Evolutionary conservation across 2,888 invertebrate genomes (phyloP).

Genomic region (Coelinius sp.): DNA sequence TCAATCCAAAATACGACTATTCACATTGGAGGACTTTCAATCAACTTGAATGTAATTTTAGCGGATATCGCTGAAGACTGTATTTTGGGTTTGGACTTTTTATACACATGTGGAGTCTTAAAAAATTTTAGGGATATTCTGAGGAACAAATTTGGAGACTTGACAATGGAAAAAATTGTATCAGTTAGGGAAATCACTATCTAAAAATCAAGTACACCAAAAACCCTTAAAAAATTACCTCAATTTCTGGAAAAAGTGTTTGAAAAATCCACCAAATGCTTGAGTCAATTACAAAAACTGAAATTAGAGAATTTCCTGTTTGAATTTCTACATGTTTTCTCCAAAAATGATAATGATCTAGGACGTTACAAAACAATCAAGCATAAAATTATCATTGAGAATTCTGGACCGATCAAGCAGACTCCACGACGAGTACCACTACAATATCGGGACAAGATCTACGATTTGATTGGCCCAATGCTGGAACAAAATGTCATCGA

Average conservation of each 20-base stretch:
- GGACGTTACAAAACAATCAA: background rate
- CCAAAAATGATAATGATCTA: background rate
- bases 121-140: background rate
- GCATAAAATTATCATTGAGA: background rate
- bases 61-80: background rate
- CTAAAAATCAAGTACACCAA: background rate
- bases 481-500: background rate
- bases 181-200: background rate
- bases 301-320: background rate
- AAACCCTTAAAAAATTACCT: background rate
- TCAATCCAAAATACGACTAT: background rate
- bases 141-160: background rate
- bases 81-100: slow-evolving; percentile 2
- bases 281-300: background rate
- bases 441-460: background rate
- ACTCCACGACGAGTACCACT: background rate
- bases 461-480: background rate
- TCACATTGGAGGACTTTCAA: background rate
- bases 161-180: background rate
- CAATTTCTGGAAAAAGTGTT: background rate
- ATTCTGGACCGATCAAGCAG: background rate
- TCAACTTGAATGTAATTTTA: background rate
- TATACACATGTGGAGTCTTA: background rate
- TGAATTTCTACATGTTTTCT: background rate
- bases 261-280: background rate